A percentile compares a stretch with the other conserved stretches of the same genome.
These are phyloP conservation scores for Leucophora obtusa DNA, from an alignment of 2,888 invertebrate genomes.

Conservation along the genomic window DNA sequence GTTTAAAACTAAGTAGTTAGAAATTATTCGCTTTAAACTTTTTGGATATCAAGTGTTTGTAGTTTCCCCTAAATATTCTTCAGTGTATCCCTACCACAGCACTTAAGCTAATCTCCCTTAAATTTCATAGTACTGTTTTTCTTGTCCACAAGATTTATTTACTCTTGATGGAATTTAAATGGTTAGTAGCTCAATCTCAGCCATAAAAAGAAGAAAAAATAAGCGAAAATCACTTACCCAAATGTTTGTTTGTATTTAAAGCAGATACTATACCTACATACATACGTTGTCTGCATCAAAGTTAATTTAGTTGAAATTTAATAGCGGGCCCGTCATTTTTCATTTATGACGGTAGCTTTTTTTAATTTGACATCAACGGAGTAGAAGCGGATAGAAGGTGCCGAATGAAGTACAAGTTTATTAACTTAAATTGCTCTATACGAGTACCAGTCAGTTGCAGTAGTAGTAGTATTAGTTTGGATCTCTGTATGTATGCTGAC, in stretches of 20 bases:
- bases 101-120: slow-evolving; percentile 44
- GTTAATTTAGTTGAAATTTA: slow-evolving; percentile 75
- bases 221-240: slow-evolving; percentile 31
- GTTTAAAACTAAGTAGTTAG: too few relatives aligned
- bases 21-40: too few relatives aligned
- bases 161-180: slow-evolving; percentile 50
- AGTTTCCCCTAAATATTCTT: background rate
- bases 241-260: slow-evolving; percentile 29
- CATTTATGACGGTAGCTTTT: slow-evolving; percentile 68
- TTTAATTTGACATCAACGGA: slow-evolving; percentile 30
- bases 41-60: background rate
- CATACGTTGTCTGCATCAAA: slow-evolving; percentile 67
- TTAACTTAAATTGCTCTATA: slow-evolving; percentile 6
- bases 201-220: background rate
- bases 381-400: background rate
- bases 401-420: slow-evolving; percentile 1
- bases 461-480: too few relatives aligned
- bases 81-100: background rate
- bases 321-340: slow-evolving; percentile 72
- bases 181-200: slow-evolving; percentile 17
- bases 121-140: slow-evolving; percentile 43
- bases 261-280: background rate
- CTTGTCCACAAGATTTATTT: slow-evolving; percentile 48
- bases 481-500: slow-evolving; percentile 26
- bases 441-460: too few relatives aligned